These are phyloP conservation scores for Lerema accius DNA, from an alignment of 1,140 invertebrate genomes.

Conservation along the genomic window DNA sequence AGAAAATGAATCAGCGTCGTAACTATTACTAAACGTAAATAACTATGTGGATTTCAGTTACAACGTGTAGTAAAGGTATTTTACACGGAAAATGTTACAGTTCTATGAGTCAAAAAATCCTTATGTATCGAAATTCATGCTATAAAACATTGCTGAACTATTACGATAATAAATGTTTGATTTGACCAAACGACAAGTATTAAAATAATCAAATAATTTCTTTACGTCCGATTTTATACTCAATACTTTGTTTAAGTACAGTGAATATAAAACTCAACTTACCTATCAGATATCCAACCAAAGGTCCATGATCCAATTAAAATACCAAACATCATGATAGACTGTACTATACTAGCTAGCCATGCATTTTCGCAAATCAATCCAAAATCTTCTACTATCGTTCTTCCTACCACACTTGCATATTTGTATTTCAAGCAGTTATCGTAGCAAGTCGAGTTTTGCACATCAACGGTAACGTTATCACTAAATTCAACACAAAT, in stretches of 20 bases:
- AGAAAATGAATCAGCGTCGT: too few species aligned
- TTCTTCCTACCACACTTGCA: slow-evolving; percentile 42
- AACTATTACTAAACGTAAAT: too few species aligned
- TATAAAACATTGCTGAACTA: too few species aligned
- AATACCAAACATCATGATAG: slow-evolving; percentile 15
- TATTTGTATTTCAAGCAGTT: slow-evolving; percentile 47
- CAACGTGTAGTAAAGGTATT: too few species aligned
- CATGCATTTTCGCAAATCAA: slow-evolving; percentile 54
- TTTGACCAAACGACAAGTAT: too few species aligned
- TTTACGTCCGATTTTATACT: too few species aligned
- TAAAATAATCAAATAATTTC: background rate
- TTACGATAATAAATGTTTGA: too few species aligned
- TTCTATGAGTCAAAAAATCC: too few species aligned
- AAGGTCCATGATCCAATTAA: background rate
- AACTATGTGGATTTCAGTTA: too few species aligned
- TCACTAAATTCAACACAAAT: slow-evolving; percentile 46
- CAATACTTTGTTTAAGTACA: background rate
- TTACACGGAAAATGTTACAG: too few species aligned
- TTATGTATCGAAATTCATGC: too few species aligned
- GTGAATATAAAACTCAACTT: too few species aligned
- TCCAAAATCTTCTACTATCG: slow-evolving; percentile 50
- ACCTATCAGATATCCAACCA: background rate
- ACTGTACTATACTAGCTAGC: slow-evolving; percentile 52
- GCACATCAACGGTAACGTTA: slow-evolving; percentile 29
- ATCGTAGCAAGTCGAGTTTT: slow-evolving; percentile 50